Percentiles rank a stretch among this genome's conserved stretches.
Conservation (phyloP, 2,797 vertebrate genomes). For the Amazona ochrocephala region DNA sequence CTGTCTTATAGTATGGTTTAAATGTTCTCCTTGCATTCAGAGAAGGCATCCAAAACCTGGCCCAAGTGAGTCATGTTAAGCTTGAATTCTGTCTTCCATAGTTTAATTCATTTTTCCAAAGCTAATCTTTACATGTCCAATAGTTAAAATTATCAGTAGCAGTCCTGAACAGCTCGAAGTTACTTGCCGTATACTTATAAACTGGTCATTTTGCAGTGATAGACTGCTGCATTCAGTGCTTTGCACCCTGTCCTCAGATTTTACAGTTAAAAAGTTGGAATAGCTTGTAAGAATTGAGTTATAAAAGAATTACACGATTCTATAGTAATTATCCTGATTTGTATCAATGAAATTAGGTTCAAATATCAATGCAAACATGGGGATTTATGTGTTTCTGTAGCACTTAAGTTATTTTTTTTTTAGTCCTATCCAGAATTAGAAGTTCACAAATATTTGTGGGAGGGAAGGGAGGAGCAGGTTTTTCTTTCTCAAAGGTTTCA, state of each 20-base stretch:
- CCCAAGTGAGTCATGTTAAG: not conserved
- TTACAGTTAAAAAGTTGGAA: not conserved
- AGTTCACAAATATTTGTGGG: not conserved
- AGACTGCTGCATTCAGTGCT: not conserved
- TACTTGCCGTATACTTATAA: not conserved
- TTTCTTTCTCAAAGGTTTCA: not conserved
- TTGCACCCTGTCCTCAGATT: not conserved
- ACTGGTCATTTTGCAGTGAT: not conserved
- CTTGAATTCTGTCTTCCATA: slow-evolving; percentile 7
- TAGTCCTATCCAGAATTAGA: not conserved
- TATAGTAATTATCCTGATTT: not conserved
- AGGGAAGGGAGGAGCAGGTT: not conserved
- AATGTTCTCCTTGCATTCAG: not conserved
- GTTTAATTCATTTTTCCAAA: not conserved
- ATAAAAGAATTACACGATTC: not conserved
- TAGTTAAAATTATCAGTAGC: not conserved
- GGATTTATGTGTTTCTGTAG: not conserved
- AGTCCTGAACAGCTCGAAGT: not conserved
- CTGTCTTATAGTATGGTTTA: not conserved
- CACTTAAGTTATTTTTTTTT: not conserved
- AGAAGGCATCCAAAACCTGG: not conserved
- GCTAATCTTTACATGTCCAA: not conserved
- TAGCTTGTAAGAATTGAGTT: not conserved
- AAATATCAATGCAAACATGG: not conserved
- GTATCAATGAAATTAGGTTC: not conserved